Evolutionary conservation across 2,797 vertebrate genomes (phyloP).

Genomic region (Rhynchotus rufescens): DNA sequence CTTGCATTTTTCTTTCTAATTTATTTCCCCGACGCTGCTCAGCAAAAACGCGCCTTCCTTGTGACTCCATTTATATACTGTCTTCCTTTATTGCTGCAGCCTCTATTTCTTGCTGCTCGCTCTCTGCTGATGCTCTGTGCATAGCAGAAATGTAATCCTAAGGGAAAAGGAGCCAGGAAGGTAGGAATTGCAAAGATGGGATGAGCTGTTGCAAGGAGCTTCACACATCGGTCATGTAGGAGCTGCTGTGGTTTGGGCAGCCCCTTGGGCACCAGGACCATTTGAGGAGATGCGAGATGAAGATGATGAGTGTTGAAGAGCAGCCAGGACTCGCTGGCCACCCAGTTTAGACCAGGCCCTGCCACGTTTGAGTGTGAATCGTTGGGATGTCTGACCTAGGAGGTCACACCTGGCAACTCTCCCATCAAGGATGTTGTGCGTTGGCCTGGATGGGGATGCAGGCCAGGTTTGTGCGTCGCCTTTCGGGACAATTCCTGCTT

Average conservation of each 20-base stretch:
- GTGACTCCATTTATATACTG: background rate
- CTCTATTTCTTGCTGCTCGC: background rate
- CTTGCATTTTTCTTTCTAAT: constrained; percentile 75
- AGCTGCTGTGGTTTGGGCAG: background rate
- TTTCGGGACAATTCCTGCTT: background rate
- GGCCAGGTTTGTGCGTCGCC: background rate
- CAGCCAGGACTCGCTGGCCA: background rate
- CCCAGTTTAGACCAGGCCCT: background rate
- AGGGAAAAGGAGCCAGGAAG: background rate
- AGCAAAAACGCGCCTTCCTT: constrained; percentile 59
- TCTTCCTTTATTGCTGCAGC: background rate
- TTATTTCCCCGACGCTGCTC: constrained; percentile 54
- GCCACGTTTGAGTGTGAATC: background rate
- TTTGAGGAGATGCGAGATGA: background rate
- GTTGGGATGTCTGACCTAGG: background rate
- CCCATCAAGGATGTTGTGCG: background rate
- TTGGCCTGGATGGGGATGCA: background rate
- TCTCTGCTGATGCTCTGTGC: background rate
- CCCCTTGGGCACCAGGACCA: rapidly evolving
- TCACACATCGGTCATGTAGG: rapidly evolving
- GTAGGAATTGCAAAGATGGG: background rate
- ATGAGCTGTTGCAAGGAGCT: background rate
- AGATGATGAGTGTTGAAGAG: background rate
- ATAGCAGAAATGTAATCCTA: background rate
- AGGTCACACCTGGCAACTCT: background rate